Conservation (phyloP, 2,113 vertebrate genomes). For the Sula dactylatra region DNA sequence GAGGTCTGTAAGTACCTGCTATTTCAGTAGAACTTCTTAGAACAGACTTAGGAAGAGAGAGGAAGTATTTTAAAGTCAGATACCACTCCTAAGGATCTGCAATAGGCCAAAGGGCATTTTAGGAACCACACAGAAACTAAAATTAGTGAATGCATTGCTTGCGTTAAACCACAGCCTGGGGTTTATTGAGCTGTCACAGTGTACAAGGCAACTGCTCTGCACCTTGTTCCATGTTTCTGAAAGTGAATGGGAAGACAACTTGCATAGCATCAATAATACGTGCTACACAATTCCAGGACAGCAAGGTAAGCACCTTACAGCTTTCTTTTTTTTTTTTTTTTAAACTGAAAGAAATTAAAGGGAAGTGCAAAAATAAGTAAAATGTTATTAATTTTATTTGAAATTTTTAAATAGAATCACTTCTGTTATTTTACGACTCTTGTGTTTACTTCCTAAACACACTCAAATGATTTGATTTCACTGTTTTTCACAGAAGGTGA, state of each 20-base stretch:
- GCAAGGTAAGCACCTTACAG: background rate
- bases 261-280: fast-evolving
- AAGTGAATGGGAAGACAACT: background rate
- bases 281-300: background rate
- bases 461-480: background rate
- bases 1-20: background rate
- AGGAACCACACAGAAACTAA: background rate
- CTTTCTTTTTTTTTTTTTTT: background rate
- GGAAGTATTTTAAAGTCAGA: background rate
- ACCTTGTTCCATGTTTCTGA: background rate
- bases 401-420: background rate
- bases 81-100: too few species aligned
- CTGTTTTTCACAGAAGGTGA: background rate
- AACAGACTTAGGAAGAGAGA: background rate
- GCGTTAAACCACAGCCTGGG: background rate
- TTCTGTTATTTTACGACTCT: background rate
- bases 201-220: background rate
- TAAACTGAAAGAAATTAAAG: background rate
- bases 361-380: background rate
- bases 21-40: background rate
- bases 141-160: background rate
- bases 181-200: background rate
- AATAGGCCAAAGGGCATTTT: background rate
- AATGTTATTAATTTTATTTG: background rate
- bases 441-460: background rate